Base-by-base conservation (phyloP, 2,113 vertebrate genomes). In the Gorilla gorilla region DNA sequence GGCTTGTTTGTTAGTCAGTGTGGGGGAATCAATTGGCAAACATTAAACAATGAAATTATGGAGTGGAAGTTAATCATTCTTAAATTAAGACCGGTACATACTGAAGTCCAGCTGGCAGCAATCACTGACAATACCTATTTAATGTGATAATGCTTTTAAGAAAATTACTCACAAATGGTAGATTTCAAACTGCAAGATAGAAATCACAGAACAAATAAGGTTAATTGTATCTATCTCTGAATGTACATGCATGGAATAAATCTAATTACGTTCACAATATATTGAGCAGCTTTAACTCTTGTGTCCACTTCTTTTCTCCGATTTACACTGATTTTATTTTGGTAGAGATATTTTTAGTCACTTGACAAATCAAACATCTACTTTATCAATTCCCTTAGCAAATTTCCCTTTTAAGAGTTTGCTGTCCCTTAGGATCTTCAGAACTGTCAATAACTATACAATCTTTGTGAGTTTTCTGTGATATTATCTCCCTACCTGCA, bases 31-130 rank as follows among this genome's bases (percentile, higher is more conserved):
- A 87, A 52, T 14, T 92, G 61, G n/a, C 12, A 95, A 92, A 92
- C 2, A 0, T 97, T 94, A 88, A 82, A 40, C 90, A 73, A 85
- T 97, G 5, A 90, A 93, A 81, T 95, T 90, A 79, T 81, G 22
- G 5, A 23, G 7, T 55, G 55, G 25, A 83, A 25, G 64, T 94
- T 83, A 88, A 61, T 81, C n/a, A 90, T 52, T 5, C 8, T 90
- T 92, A 43, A 93, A 79, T 59, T 82, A 55, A 70, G 9, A 85
- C 10, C 16, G 38, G 10, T 79, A 35, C 4, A 59, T 20, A 32
- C 14, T 64, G 16, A 92, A 35, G 17, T 48, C 10, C 25, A 73
- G 52, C 0, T 30, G 59, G 94, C 20, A 93, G 1, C 8, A 83
- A 23, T 92, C 45, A 73, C 8, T 17, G 22, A 72, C 22, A 93